Conservation (phyloP, 2,113 vertebrate genomes). For the Anolis carolinensis region DNA sequence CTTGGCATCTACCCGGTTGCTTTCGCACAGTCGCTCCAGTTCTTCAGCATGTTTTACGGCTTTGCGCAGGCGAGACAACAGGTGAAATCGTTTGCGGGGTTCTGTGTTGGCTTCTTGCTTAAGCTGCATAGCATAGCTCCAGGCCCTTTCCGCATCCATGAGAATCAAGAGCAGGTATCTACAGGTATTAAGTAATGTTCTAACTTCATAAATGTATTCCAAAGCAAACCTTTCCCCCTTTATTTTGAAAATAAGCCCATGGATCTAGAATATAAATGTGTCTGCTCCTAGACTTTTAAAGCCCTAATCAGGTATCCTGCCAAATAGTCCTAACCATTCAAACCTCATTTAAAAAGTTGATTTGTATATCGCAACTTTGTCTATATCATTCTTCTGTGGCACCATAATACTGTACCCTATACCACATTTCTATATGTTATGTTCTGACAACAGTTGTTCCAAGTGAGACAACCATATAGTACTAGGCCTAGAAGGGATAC, state of each 20-base stretch:
- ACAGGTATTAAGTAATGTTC: not conserved
- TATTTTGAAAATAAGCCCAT: not conserved
- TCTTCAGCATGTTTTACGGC: constrained; percentile 93
- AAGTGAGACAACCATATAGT: not conserved
- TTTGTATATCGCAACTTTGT: not conserved
- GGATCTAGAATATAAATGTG: not conserved
- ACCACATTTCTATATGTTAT: not conserved
- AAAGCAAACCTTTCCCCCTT: not conserved
- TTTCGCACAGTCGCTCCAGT: constrained; percentile 93
- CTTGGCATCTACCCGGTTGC: constrained; percentile 91
- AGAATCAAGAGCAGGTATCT: constrained; percentile 93
- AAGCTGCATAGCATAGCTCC: constrained; percentile 99
- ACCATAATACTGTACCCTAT: not conserved
- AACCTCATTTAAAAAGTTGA: not conserved
- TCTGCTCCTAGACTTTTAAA: not conserved
- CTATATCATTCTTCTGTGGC: not conserved
- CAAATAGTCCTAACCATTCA: not conserved
- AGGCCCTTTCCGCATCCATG: constrained; percentile 96
- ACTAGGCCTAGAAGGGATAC: not conserved
- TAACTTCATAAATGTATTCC: not conserved
- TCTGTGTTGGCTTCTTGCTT: constrained; percentile 98
- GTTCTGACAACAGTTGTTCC: not conserved
- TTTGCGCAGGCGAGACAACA: constrained; percentile 91
- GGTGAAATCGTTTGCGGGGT: constrained; percentile 94
- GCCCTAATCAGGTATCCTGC: not conserved